Conservation (phyloP, 2,888 invertebrate genomes). For the Sesamia inferens region DNA sequence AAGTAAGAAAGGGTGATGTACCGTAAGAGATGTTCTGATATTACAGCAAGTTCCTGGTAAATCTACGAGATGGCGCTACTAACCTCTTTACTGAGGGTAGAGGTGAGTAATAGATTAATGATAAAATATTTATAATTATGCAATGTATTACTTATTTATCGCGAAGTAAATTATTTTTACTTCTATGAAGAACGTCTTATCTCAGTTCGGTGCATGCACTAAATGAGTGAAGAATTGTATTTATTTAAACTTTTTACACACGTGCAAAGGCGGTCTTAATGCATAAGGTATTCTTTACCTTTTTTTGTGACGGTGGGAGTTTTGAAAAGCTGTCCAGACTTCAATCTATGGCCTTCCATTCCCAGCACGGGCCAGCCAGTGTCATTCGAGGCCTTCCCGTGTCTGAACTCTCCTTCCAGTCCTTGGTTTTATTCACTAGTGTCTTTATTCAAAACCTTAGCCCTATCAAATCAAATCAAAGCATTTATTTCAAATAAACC, state of each 20-base stretch:
- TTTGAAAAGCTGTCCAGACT: neutral
- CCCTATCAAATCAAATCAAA: too few relatives aligned
- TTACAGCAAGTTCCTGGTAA: slow-evolving; percentile 4
- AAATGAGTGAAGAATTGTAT: neutral
- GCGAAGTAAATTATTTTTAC: neutral
- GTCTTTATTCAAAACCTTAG: neutral
- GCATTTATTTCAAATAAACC: too few relatives aligned
- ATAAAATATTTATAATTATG: neutral
- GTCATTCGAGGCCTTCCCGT: neutral
- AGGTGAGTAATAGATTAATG: slow-evolving; percentile 19
- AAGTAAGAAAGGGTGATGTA: neutral
- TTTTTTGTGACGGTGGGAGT: neutral
- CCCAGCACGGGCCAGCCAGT: neutral
- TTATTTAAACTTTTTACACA: neutral
- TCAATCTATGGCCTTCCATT: neutral
- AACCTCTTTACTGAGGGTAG: neutral
- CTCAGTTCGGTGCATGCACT: neutral
- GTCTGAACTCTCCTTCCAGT: neutral
- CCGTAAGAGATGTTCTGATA: neutral
- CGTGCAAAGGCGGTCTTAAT: neutral
- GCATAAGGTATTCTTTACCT: neutral
- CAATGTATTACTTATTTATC: neutral
- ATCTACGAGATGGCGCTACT: slow-evolving; percentile 40
- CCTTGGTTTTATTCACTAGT: neutral
- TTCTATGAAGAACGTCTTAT: neutral